Percentiles rank a stretch among this genome's conserved stretches.
Conservation (phyloP, 2,797 vertebrate genomes). For the Ispidina picta region DNA sequence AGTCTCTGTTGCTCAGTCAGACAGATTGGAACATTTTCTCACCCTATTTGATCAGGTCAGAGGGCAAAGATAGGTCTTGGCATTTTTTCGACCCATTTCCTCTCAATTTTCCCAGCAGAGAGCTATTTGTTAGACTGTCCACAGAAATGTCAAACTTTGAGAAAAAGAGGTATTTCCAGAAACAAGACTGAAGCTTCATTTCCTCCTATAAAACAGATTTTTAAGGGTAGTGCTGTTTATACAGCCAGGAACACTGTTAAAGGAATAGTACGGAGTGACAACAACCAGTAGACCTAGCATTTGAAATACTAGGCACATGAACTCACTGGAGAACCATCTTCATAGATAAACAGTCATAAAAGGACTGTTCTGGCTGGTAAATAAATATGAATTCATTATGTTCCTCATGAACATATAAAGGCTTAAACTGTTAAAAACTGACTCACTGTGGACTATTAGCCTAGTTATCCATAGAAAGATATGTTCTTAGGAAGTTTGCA, state of each 20-base stretch:
- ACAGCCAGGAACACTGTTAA: neutral
- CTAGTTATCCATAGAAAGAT: neutral
- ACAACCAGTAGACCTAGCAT: neutral
- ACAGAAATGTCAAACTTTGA: neutral
- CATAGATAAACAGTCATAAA: slow-evolving; percentile 9
- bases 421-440: neutral
- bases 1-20: neutral
- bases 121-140: neutral
- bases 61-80: neutral
- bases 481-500: neutral
- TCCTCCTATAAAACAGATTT: neutral
- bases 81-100: neutral
- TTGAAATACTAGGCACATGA: slow-evolving; percentile 1
- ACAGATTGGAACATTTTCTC: neutral
- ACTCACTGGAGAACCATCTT: slow-evolving; percentile 1
- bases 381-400: neutral
- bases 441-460: neutral
- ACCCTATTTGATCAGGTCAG: neutral
- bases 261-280: neutral
- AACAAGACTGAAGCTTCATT: neutral
- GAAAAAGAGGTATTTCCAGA: neutral
- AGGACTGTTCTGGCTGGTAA: slow-evolving; percentile 1
- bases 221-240: neutral
- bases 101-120: neutral
- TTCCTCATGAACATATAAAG: neutral